Base-by-base conservation (phyloP, 2,113 vertebrate genomes). In the Amblyopsis rosae region DNA sequence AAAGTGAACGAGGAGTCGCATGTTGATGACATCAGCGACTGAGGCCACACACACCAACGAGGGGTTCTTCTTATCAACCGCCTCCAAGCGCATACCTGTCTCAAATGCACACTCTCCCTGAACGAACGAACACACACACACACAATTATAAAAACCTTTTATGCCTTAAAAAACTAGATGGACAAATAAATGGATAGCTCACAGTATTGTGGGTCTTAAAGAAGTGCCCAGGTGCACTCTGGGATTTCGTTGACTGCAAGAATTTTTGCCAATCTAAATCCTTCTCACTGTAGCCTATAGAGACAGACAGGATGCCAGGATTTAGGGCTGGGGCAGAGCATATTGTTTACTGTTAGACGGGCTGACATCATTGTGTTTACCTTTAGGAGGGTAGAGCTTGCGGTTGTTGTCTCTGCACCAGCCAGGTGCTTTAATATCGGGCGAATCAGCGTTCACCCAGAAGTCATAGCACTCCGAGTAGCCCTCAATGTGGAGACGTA, bases 381-480 rank as follows among this genome's bases (percentile, higher is more conserved):
- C 90, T 92, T 92, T 94, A 1, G 92, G 92, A 32, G 91, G 92
- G 69, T 93, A 88, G 72, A 93, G 90, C 62, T 87, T 92, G 79
- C 79, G 92, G 16, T 79, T 81, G 48, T 87, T 82, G 6, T 76
- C 83, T 54, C 82, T 77, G 66, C 92, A 93, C 93, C 93, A 93
- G 45, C 91, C 92, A 1, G 77, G 69, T 0, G 86, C 87, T 67
- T 75, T 77, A 64, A 93, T 92, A 63, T 90, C 78, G 0, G 86
- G 65, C 3, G 92, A 91, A 69, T 94, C 90, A 0, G 88, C 82
- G 2, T 94, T 93, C 56, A 90, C 87, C 93, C 93, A 94, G 81
- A 93, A 93, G 83, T 94, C 90, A 83, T 93, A 94, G 83, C 93
- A 93, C 67, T 93, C 92, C 0, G 92, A 89, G 80, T 85, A 94